Evolutionary conservation across 2,113 vertebrate species (phyloP).

Genomic region (Diadophis punctatus): DNA sequence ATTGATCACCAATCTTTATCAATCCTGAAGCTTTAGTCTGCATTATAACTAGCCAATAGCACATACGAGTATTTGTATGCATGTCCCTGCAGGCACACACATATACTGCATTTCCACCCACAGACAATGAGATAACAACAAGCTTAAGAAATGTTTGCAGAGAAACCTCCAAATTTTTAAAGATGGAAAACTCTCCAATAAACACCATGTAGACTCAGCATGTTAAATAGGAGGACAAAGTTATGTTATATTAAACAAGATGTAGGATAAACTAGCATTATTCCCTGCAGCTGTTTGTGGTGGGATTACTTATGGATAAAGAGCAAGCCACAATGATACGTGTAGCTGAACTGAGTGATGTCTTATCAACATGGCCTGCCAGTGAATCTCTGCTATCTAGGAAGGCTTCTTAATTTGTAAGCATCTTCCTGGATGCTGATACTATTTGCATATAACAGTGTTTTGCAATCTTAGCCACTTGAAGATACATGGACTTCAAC

Average conservation of each 20-base stretch:
- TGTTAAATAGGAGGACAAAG: not conserved
- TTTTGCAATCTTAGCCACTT: not conserved
- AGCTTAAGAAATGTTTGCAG: not conserved
- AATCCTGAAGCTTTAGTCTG: not conserved
- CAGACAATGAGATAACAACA: not conserved
- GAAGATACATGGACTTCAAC: not conserved
- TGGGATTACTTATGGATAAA: not conserved
- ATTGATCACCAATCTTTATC: not conserved
- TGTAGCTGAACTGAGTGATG: not conserved
- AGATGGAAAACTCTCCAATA: not conserved
- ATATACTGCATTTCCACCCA: not conserved
- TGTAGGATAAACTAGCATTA: not conserved
- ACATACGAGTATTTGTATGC: not conserved
- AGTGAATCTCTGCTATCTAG: not conserved
- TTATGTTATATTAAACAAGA: not conserved
- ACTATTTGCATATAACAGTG: not conserved
- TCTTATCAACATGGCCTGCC: not conserved
- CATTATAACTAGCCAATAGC: not conserved
- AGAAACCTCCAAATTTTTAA: not conserved
- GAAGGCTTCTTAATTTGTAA: not conserved
- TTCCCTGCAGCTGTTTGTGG: not conserved
- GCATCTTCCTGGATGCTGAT: not conserved
- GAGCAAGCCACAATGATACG: not conserved
- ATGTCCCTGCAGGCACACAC: not conserved
- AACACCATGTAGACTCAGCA: not conserved